These are phyloP conservation scores for Pecten maximus DNA, from an alignment of 2,888 invertebrate genomes.

Conservation along the genomic window DNA sequence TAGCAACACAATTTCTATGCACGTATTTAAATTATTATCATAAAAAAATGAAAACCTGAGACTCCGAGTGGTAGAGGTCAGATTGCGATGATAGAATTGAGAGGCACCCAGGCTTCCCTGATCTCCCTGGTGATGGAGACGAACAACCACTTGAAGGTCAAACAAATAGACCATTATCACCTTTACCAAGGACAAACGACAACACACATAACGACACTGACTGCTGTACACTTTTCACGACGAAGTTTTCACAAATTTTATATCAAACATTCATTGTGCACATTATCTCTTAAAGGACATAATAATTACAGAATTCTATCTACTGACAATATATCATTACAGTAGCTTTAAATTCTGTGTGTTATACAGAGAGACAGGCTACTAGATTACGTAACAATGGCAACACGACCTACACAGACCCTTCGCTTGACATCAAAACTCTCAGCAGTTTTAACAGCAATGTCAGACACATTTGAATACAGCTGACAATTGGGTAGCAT, in stretches of 20 bases:
- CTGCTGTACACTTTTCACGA: no score
- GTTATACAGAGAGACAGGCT: no score
- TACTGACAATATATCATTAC: no score
- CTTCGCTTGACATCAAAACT: background rate
- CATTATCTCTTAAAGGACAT: no score
- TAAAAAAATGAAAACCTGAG: slow-evolving; percentile 27
- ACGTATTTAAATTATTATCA: slow-evolving; percentile 17
- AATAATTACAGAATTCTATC: no score
- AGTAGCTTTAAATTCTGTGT: no score
- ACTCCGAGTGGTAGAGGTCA: background rate
- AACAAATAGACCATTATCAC: background rate
- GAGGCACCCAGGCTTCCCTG: background rate
- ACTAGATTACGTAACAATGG: background rate
- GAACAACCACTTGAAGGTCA: slow-evolving; percentile 4
- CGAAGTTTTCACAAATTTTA: no score
- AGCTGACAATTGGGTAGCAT: background rate
- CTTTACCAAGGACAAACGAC: slow-evolving; percentile 33
- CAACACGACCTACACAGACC: background rate
- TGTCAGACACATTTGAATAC: slow-evolving; percentile 11
- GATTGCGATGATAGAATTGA: background rate
- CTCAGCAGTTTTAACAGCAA: background rate
- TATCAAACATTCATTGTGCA: no score
- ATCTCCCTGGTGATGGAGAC: background rate
- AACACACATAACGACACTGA: background rate
- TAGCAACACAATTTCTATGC: slow-evolving; percentile 9